Base-by-base conservation (phyloP, 1,140 invertebrate genomes). In the Megathymus violae region DNA sequence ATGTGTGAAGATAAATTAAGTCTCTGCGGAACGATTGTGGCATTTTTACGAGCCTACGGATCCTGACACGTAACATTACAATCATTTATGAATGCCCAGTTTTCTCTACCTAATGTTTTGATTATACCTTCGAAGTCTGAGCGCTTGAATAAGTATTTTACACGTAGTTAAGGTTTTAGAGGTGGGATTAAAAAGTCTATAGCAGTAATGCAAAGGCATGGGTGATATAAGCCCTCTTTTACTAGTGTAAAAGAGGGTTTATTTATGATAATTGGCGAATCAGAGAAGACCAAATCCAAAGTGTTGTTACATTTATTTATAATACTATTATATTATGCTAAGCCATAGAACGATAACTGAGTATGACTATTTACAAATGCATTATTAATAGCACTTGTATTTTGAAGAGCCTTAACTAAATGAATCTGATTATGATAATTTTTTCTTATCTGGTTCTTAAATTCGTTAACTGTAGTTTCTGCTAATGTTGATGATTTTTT, bases 21-120 rank as follows among this genome's bases (percentile, higher is more conserved):
- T n/a, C n/a, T n/a, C n/a, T n/a, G n/a, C n/a, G n/a, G n/a, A n/a
- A n/a, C n/a, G n/a, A n/a, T n/a, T n/a, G n/a, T n/a, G n/a, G n/a
- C n/a, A n/a, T n/a, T n/a, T n/a, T n/a, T n/a, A n/a, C n/a, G n/a
- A n/a, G n/a, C n/a, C n/a, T n/a, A n/a, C n/a, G n/a, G n/a, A n/a
- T n/a, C n/a, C n/a, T n/a, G n/a, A n/a, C n/a, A n/a, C n/a, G n/a
- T n/a, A n/a, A n/a, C n/a, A 11, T 17, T 43, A 19, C 9, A 41
- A 40, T 62, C 60, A 7, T 2, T 43, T 15, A 62, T 62, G 27
- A 62, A 62, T n/a, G 38, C 16, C 60, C 60, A 62, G 25, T 14
- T 41, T 43, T 51, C 22, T n/a, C 51, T 51, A 6, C 3, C 4
- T 1, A 62, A 17, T 27, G 11, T 22, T 3, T 62, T 22, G 15